Percentiles rank a stretch among this genome's conserved stretches.
Evolutionary conservation across 2,113 vertebrate species (phyloP).

Genomic region (Egretta garzetta): DNA sequence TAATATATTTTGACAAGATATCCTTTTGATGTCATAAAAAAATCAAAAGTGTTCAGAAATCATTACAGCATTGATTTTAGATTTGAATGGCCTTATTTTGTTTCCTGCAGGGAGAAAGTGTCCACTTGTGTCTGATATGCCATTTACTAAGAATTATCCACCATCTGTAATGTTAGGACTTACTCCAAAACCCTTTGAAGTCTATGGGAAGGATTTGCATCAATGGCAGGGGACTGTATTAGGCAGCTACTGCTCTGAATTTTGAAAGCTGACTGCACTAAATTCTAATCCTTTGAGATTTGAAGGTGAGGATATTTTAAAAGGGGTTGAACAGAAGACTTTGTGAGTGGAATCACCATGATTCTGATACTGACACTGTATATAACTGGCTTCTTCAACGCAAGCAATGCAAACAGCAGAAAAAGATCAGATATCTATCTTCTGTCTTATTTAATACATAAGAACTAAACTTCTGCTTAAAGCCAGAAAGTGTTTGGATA

Average conservation of each 20-base stretch:
- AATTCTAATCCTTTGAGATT: neutral
- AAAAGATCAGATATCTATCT: neutral
- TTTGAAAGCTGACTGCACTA: neutral
- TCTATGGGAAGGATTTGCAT: neutral
- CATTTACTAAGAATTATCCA: conserved; percentile 16
- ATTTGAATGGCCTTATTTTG: neutral
- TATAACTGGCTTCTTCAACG: neutral
- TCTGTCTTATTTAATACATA: neutral
- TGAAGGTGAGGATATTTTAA: neutral
- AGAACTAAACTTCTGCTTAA: neutral
- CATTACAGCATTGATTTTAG: neutral
- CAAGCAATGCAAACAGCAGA: neutral
- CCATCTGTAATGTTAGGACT: conserved; percentile 3
- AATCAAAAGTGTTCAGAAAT: neutral
- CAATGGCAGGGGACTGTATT: neutral
- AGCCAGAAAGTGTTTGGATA: neutral
- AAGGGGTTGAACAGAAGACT: neutral
- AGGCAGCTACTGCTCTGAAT: neutral
- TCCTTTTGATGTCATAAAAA: neutral
- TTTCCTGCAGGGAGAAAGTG: neutral
- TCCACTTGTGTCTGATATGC: neutral
- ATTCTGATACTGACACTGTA: neutral
- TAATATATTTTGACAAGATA: neutral
- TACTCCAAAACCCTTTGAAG: conserved; percentile 37
- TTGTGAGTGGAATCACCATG: neutral